Evolutionary conservation across 2,888 invertebrate genomes (phyloP).

Genomic region (Hartigia nigra): DNA sequence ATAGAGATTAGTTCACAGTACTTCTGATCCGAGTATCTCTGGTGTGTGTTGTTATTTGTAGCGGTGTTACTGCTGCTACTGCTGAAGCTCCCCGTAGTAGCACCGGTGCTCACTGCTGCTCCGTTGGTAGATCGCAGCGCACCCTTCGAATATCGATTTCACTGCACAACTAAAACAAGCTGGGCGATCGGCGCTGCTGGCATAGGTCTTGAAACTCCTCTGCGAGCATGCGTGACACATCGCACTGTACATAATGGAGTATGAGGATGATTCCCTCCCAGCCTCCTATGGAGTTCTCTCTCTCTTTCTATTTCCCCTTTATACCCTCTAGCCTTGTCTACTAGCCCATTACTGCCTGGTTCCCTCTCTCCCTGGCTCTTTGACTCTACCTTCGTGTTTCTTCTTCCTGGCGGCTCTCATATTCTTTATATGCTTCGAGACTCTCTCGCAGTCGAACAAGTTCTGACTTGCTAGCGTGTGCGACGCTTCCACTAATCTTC

Average conservation of each 20-base stretch:
- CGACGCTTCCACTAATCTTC: background rate
- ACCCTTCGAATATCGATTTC: slow-evolving; percentile 8
- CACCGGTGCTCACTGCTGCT: background rate
- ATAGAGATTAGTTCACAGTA: background rate
- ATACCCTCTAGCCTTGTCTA: background rate
- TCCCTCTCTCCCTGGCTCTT: background rate
- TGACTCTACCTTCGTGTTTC: background rate
- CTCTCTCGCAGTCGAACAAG: background rate
- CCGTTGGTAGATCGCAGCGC: background rate
- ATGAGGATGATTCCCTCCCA: background rate
- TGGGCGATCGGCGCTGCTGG: slow-evolving; percentile 1
- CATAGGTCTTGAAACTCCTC: background rate
- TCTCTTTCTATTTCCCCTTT: background rate
- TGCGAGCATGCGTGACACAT: background rate
- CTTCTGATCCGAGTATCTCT: background rate
- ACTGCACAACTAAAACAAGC: background rate
- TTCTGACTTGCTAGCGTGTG: background rate
- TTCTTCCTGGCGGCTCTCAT: background rate
- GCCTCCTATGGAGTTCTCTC: background rate
- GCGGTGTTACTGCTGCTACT: background rate
- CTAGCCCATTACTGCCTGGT: background rate
- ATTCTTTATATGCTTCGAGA: background rate
- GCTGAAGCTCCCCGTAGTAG: background rate
- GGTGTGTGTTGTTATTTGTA: background rate
- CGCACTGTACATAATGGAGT: background rate